Percentiles rank a stretch among this genome's conserved stretches.
Conservation (phyloP, 2,113 vertebrate genomes). For the Verasper variegatus region DNA sequence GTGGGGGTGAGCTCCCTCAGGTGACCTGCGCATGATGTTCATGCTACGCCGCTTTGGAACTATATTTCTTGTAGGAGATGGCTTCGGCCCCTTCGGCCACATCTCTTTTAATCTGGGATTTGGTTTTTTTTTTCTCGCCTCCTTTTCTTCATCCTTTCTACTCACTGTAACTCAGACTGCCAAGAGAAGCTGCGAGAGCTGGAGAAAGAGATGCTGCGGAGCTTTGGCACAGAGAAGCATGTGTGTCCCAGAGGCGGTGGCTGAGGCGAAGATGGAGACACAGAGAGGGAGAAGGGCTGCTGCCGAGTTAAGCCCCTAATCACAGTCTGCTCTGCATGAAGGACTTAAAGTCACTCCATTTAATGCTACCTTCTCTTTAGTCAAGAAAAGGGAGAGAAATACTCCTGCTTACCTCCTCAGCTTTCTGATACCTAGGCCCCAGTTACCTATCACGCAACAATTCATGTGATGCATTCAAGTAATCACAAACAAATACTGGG, state of each 20-base stretch:
- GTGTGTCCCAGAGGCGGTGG: slow-evolving; percentile 65
- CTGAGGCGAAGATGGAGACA: slow-evolving; percentile 57
- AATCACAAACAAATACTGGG: not conserved
- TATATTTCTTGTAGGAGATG: slow-evolving; percentile 69
- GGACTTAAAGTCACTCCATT: slow-evolving; percentile 80
- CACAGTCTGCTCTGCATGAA: slow-evolving; percentile 77
- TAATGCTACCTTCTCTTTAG: slow-evolving; percentile 79
- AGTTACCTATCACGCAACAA: slow-evolving; percentile 11
- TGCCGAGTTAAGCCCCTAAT: slow-evolving; percentile 76
- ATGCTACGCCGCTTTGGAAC: slow-evolving; percentile 68
- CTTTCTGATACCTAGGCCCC: slow-evolving; percentile 46
- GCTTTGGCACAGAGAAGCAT: slow-evolving; percentile 69
- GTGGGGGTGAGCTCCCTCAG: not conserved
- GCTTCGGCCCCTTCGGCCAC: slow-evolving; percentile 59
- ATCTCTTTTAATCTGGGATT: slow-evolving; percentile 74
- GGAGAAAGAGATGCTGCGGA: slow-evolving; percentile 65
- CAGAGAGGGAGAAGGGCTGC: slow-evolving; percentile 45
- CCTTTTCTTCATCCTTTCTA: slow-evolving; percentile 66
- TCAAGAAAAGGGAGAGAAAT: slow-evolving; percentile 54
- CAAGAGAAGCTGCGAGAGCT: slow-evolving; percentile 63
- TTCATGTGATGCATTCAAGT: slow-evolving; percentile 19
- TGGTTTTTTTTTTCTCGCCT: slow-evolving; percentile 45
- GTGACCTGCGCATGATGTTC: slow-evolving; percentile 43
- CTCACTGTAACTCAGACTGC: slow-evolving; percentile 69
- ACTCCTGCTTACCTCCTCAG: slow-evolving; percentile 59